A percentile compares a stretch with the other conserved stretches of the same genome.
Conservation (phyloP, 1,140 invertebrate species). For the Stegodyphus dumicola region DNA sequence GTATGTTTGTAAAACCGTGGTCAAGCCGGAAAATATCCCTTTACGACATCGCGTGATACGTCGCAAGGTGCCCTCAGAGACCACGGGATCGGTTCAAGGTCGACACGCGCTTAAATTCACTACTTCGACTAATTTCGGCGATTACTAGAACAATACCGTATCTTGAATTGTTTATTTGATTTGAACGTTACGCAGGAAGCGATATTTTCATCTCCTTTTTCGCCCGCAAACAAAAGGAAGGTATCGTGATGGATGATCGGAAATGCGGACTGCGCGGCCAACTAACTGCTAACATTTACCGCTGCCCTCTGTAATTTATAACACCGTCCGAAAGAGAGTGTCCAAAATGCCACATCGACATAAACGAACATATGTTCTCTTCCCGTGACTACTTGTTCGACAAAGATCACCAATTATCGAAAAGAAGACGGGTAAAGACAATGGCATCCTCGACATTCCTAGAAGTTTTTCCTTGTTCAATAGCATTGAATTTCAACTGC, state of each 20-base stretch:
- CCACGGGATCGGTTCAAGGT: conserved; percentile 56
- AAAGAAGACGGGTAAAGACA: too few relatives aligned
- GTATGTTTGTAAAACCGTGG: too few relatives aligned
- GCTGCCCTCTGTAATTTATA: conserved; percentile 24
- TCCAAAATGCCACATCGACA: conserved; percentile 3
- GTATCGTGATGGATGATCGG: conserved; percentile 36
- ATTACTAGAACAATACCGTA: conserved; percentile 59
- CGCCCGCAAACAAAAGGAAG: conserved; percentile 37
- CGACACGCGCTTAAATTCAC: conserved; percentile 29
- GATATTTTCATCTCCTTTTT: conserved; percentile 52
- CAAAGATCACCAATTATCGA: background rate
- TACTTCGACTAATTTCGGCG: conserved; percentile 46
- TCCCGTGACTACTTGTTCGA: background rate
- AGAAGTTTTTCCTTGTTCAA: too few relatives aligned
- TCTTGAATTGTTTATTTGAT: conserved; percentile 53
- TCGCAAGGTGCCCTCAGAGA: conserved; percentile 8
- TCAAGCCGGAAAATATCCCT: background rate
- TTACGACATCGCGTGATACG: conserved; percentile 47
- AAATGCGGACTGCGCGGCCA: background rate
- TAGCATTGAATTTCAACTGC: too few relatives aligned
- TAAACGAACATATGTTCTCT: conserved; percentile 11
- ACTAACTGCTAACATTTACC: conserved; percentile 43
- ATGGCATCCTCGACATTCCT: too few relatives aligned
- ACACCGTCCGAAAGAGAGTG: background rate
- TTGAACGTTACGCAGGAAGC: conserved; percentile 47